Base-by-base conservation (phyloP, 1,140 invertebrate species). In the Acyrthosiphon pisum region DNA sequence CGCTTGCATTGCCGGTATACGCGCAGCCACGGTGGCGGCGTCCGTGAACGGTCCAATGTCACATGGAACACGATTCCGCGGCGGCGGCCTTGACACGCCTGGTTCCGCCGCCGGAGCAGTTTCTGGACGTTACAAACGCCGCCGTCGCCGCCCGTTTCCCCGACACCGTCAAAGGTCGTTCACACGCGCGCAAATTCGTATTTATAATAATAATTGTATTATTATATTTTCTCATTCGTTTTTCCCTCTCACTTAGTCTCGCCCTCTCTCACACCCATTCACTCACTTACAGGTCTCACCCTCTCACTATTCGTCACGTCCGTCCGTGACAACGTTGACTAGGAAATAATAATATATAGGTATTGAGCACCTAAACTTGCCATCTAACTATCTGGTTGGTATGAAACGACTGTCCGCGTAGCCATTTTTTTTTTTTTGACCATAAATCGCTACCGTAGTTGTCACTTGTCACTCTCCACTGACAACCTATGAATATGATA, bases 31-130 rank as follows among this genome's bases (percentile, higher is more conserved):
- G 20, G 68, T 30, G 44, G 90, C 37, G 41, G 35, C 81, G 91
- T 81, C 91, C 91, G 91, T 92, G 91, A 92, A 92, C 91, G 91
- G 81, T 18, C 81, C 91, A 92, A 92, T 92, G 91, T 92, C 91
- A 84, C 91, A 37, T 26, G 26, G 35, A 35, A 84, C 91, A 92
- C 91, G 91, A 92, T 53, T 92, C 91, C 22, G 91, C 91, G 46
- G 76, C n/a, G n/a, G 81, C 76, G 91, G 76, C 91, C 91, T 92
- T 92, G 91, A 92, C 91, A 83, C 91, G 91, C 76, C 91, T 91
- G 56, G 20, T 81, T 91, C 53, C 53, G 50, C 89, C 53, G 41
- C 90, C 35, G 60, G 37, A 60, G 86, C 56, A 8, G 56, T n/a
- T 48, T 22, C 60, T n/a, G 91, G 35, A 50, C n/a, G 23, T 44